Conservation (phyloP, 2,113 vertebrate species). For the Dasyurus viverrinus region DNA sequence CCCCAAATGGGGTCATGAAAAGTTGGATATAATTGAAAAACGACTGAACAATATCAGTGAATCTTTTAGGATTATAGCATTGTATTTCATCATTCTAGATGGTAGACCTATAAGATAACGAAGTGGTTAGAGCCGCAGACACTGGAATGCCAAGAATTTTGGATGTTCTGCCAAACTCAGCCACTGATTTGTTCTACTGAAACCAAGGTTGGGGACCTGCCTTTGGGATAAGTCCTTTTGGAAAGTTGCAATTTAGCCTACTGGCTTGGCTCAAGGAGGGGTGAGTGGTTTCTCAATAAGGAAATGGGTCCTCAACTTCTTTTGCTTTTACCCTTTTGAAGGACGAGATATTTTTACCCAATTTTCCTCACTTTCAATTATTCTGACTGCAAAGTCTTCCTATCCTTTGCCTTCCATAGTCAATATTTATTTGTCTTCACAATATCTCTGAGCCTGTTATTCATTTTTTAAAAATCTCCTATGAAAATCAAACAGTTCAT, state of each 20-base stretch:
- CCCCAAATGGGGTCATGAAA: background rate
- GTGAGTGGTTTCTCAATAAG: background rate
- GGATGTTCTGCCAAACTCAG: background rate
- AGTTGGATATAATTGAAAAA: background rate
- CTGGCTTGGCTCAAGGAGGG: background rate
- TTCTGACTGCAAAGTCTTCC: background rate
- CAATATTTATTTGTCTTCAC: background rate
- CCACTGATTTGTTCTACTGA: background rate
- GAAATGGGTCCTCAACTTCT: background rate
- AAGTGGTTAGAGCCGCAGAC: background rate
- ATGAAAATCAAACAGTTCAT: background rate
- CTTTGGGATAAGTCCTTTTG: background rate
- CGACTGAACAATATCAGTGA: background rate
- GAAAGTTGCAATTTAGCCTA: background rate
- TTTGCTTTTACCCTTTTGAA: background rate
- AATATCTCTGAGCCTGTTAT: background rate
- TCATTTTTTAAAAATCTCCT: background rate
- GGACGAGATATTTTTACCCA: background rate
- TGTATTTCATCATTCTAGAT: background rate
- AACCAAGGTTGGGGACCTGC: background rate
- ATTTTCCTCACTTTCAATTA: background rate
- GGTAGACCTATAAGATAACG: background rate
- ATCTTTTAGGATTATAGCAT: background rate
- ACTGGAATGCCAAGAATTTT: background rate
- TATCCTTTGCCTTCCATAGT: background rate